phyloP scores from a whole-genome alignment of 2,888 invertebrate genomes.

The Troides oblongomaculatus region DNA sequence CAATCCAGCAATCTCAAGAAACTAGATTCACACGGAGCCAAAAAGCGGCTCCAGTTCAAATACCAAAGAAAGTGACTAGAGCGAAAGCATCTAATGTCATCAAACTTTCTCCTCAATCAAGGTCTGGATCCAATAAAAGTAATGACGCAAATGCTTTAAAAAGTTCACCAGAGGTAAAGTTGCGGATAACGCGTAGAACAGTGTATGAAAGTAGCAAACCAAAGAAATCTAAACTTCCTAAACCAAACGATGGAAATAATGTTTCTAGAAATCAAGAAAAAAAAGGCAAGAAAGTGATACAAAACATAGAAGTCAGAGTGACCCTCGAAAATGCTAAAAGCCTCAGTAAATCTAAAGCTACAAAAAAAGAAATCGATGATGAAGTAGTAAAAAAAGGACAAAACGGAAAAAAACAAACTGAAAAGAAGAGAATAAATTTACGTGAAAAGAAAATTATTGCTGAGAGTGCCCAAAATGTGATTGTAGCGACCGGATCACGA shows the following conservation, averaged over 20 bases:
- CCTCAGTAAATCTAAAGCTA: not conserved
- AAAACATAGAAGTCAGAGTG: not conserved
- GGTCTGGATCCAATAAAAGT: conserved; percentile 40
- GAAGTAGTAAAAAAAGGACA: not conserved
- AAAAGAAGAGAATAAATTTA: not conserved
- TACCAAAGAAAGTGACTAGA: conserved; percentile 5
- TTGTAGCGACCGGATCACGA: not conserved
- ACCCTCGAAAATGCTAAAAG: no score
- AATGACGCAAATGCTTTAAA: conserved; percentile 7
- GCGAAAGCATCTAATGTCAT: conserved; percentile 6
- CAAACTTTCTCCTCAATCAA: conserved; percentile 33
- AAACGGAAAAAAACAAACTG: no score
- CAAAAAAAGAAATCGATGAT: not conserved
- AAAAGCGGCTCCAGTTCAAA: conserved; percentile 14
- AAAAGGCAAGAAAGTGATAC: not conserved
- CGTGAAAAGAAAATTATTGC: conserved; percentile 6
- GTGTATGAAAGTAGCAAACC: conserved; percentile 1
- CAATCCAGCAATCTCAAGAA: conserved; percentile 28
- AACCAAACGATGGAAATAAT: not conserved
- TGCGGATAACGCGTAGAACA: conserved; percentile 36
- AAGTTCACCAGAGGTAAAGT: conserved; percentile 21
- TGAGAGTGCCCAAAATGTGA: not conserved
- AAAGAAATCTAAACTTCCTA: not conserved
- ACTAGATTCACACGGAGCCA: conserved; percentile 37
- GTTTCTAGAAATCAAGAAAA: no score